Evolutionary conservation across 2,113 vertebrate species (phyloP), one percentile per base, ranked within the genome.

Genomic region (Grallaria varia): DNA sequence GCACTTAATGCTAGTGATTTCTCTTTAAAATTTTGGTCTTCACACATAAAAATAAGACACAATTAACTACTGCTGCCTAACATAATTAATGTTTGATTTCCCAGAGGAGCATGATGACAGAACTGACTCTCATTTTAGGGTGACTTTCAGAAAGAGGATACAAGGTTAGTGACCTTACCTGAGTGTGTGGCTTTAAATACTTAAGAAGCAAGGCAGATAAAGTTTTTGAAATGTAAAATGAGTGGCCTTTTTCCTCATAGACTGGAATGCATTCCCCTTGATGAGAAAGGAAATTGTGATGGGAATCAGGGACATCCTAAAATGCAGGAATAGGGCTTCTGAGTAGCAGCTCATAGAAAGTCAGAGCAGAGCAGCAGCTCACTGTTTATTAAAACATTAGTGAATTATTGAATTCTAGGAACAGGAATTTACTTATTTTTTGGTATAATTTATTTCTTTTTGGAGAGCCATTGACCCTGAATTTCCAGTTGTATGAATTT

Each of bases 281-380:
- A 90, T 60, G 62, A 49, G 25, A 92, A 93, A 90, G 49, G 64
- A 96, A 92, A 97, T 97, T 96, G 93, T 95, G 60, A 77, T 89
- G 96, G 95, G 95, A 96, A 92, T 93, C 73, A 89, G 96, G 92
- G 96, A 89, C 76, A 90, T 84, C 69, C 76, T 84, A 73, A 93
- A 96, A 87, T 79, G 59, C 20, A 77, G 82, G 50, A 91, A 50
- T n/a, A 27, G 68, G 47, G 5, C 23, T 93, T 87, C 47, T 89
- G 73, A 95, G 80, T 39, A 92, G 24, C 28, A 77, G 44, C 40
- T 80, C 52, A 63, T 37, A 80, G 50, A 50, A 86, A 80, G 53
- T 9, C 44, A 71, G 42, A 80, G 24, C 45, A 19, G 30, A 88
- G 28, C 40, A 82, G 52, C 35, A 94, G 42, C 37, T 63, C 13